Conservation (phyloP, 2,888 invertebrate genomes). For the Cybosia mesomella region DNA sequence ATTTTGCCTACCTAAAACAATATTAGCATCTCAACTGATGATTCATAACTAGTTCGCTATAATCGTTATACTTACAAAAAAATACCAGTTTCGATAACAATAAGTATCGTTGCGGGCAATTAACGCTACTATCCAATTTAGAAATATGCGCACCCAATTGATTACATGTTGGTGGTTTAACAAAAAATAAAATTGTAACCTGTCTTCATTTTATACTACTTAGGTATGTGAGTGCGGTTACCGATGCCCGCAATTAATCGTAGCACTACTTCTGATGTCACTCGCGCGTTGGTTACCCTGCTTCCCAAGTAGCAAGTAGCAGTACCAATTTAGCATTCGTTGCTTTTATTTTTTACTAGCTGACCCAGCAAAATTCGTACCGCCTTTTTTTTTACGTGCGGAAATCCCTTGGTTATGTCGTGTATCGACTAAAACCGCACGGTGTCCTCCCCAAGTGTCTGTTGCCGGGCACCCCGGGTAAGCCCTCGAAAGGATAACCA, state of each 20-base stretch:
- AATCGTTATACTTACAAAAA: slow-evolving; percentile 41
- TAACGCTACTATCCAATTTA: slow-evolving; percentile 39
- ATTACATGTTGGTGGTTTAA: slow-evolving; percentile 26
- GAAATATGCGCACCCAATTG: slow-evolving; percentile 35
- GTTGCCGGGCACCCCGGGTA: too few species aligned
- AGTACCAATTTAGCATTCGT: not conserved
- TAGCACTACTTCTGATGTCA: not conserved
- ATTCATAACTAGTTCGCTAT: slow-evolving; percentile 52
- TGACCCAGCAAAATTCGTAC: too few species aligned
- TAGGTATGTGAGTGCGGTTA: not conserved
- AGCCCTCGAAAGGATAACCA: too few species aligned
- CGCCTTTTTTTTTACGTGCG: too few species aligned
- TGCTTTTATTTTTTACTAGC: not conserved
- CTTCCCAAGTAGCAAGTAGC: not conserved
- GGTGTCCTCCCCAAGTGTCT: too few species aligned
- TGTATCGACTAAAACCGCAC: too few species aligned
- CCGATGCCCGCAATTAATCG: not conserved
- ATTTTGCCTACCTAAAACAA: slow-evolving; percentile 46
- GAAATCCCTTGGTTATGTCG: too few species aligned
- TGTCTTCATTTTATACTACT: not conserved
- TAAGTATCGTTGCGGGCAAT: slow-evolving; percentile 39
- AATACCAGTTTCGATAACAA: slow-evolving; percentile 41
- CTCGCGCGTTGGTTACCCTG: not conserved
- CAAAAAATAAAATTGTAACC: slow-evolving; percentile 2
- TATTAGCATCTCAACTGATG: slow-evolving; percentile 57